phyloP scores from a whole-genome alignment of 2,113 vertebrate genomes.

The Pomatorhinus ruficollis region DNA sequence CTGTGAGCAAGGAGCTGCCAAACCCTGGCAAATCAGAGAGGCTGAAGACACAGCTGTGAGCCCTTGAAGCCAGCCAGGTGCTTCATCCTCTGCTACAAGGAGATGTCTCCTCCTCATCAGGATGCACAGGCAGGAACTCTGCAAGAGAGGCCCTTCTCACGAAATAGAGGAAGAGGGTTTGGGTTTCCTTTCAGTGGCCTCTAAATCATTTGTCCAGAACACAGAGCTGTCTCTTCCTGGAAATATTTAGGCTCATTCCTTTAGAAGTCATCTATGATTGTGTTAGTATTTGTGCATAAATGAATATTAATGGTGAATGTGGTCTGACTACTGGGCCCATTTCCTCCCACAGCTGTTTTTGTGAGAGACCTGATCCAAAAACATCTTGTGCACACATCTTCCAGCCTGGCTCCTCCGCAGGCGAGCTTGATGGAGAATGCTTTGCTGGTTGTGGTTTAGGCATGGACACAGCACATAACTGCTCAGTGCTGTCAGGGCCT shows the following conservation, averaged over 20 bases:
- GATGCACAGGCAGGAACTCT: background rate
- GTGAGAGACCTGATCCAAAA: constrained; percentile 8
- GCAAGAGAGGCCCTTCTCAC: background rate
- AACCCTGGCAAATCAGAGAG: background rate
- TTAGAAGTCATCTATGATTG: constrained; percentile 24
- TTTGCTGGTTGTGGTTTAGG: constrained; percentile 48
- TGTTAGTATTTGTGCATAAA: constrained; percentile 48
- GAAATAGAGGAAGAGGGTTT: background rate
- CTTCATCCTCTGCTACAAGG: background rate
- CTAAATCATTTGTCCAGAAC: constrained; percentile 31
- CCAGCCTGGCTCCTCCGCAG: background rate
- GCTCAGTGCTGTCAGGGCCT: constrained; percentile 25
- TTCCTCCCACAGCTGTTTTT: constrained; percentile 51
- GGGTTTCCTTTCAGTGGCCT: constrained; percentile 30
- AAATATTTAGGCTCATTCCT: background rate
- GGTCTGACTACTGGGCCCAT: constrained; percentile 47
- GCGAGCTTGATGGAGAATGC: background rate
- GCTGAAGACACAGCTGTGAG: background rate
- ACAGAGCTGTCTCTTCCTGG: background rate
- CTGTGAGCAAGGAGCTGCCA: background rate
- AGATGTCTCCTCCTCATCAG: background rate
- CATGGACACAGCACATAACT: background rate
- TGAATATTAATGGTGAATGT: constrained; percentile 52
- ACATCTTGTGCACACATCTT: constrained; percentile 17
- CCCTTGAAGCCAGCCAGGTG: background rate